Evolutionary conservation across 2,113 vertebrate genomes (phyloP), one percentile per base, ranked within the genome.

Genomic region (Bombycilla garrulus): DNA sequence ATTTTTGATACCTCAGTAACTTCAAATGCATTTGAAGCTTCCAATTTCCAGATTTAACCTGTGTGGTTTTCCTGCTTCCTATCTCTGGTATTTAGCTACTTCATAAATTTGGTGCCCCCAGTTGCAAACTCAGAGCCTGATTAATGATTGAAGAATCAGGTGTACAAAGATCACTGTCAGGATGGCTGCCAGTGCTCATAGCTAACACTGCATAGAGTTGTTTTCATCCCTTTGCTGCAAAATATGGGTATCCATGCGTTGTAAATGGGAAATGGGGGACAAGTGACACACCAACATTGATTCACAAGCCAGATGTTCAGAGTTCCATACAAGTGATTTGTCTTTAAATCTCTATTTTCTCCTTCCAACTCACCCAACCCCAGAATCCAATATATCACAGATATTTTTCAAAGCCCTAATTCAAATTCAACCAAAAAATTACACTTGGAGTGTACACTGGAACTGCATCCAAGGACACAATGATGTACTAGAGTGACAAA

Each of bases 351-450:
- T 14, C 1, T 51, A 48, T 42, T 79, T 73, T 9, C 31, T 81
- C 10, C 33, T 53, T 11, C 12, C 0, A 0, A 19, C 12, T 15
- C 18, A 1, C 19, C 18, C 3, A 9, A 2, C 2, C 22, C 19
- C 60, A 35, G 44, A 42, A 7, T 80, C 38, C 25, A 35, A 7
- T 72, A 45, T 19, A 58, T 53, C 12, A 21, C 2, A 42, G 57
- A 71, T 22, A 28, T 33, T 17, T 76, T 86, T 72, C 53, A 92
- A 82, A 89, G 20, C 20, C 84, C 57, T 51, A 50, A n/a, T 53
- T 82, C 24, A 54, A 65, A 16, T 67, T 88, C 16, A 77, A 70
- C 47, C 17, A 54, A 92, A 93, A 64, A 72, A 15, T 36, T 24
- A 15, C 5, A 5, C 9, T 67, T 57, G 6, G 26, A 57, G 15